These are phyloP conservation scores for Lepus oiostolus DNA, from an alignment of 2,797 vertebrate species.

Conservation along the genomic window DNA sequence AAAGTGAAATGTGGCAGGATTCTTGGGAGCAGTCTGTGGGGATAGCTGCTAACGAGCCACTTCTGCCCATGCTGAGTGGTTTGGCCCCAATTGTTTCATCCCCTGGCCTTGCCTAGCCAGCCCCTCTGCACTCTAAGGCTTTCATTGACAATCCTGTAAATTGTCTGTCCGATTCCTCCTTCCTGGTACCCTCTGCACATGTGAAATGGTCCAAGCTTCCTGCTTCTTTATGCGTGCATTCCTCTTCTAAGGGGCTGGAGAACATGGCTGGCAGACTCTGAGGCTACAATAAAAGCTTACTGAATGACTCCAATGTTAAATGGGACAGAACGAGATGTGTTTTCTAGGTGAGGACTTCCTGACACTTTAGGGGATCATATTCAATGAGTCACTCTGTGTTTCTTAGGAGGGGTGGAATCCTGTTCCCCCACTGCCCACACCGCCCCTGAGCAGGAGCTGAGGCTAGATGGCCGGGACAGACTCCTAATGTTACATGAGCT, in stretches of 20 bases:
- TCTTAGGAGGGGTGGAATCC: neutral
- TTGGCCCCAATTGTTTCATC: neutral
- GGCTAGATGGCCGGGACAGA: neutral
- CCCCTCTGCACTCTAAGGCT: neutral
- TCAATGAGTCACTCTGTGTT: neutral
- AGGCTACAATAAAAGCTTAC: conserved; percentile 24
- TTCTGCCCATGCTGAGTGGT: neutral
- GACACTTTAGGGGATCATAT: neutral
- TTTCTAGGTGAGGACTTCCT: neutral
- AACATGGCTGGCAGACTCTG: neutral
- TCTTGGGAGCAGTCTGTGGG: neutral
- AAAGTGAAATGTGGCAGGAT: neutral
- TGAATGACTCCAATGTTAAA: conserved; percentile 22
- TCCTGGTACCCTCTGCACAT: neutral
- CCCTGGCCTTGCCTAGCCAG: neutral
- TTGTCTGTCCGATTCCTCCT: neutral
- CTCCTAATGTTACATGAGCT: neutral
- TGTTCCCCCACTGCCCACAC: neutral
- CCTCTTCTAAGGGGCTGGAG: conserved; percentile 34
- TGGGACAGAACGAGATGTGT: neutral
- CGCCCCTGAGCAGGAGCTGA: neutral
- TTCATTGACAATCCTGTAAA: neutral
- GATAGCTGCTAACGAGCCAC: neutral
- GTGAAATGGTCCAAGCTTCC: conserved; percentile 19
- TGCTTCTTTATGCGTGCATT: conserved; percentile 21